Evolutionary conservation across 2,888 invertebrate species (phyloP).

Genomic region (Epiperipatus broadwayi): DNA sequence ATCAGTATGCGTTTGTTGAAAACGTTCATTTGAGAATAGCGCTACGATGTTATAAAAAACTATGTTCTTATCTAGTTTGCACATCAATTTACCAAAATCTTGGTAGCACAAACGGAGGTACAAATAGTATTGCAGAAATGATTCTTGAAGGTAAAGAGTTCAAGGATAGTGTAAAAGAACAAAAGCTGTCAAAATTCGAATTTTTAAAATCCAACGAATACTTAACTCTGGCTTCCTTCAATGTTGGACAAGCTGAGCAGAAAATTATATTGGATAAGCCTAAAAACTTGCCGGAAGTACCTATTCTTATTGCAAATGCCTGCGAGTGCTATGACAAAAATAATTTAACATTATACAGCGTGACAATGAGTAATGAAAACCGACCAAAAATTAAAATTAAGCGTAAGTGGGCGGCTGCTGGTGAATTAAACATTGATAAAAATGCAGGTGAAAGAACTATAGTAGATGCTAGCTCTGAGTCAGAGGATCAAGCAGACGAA

Average conservation of each 20-base stretch:
- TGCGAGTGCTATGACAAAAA: neutral
- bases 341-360: neutral
- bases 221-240: too few relatives aligned
- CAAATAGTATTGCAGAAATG: slow-evolving; percentile 45
- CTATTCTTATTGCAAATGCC: too few relatives aligned
- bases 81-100: slow-evolving; percentile 41
- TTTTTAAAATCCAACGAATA: too few relatives aligned
- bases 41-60: slow-evolving; percentile 66
- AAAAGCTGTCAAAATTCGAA: slow-evolving; percentile 24
- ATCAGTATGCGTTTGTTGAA: slow-evolving; percentile 58
- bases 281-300: too few relatives aligned
- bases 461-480: too few relatives aligned
- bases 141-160: slow-evolving; percentile 61
- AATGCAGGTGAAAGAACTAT: too few relatives aligned
- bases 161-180: slow-evolving; percentile 51
- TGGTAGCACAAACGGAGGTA: slow-evolving; percentile 26
- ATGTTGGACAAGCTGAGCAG: too few relatives aligned
- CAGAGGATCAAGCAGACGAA: neutral
- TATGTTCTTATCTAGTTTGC: slow-evolving; percentile 60
- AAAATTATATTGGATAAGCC: too few relatives aligned
- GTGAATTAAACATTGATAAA: slow-evolving; percentile 1
- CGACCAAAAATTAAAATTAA: slow-evolving; percentile 63
- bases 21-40: slow-evolving; percentile 60
- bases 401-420: slow-evolving; percentile 35
- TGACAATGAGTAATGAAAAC: slow-evolving; percentile 24